Evolutionary conservation across 2,113 vertebrate species (phyloP), one percentile per base, ranked within the genome.

Genomic region (Mastomys coucha): DNA sequence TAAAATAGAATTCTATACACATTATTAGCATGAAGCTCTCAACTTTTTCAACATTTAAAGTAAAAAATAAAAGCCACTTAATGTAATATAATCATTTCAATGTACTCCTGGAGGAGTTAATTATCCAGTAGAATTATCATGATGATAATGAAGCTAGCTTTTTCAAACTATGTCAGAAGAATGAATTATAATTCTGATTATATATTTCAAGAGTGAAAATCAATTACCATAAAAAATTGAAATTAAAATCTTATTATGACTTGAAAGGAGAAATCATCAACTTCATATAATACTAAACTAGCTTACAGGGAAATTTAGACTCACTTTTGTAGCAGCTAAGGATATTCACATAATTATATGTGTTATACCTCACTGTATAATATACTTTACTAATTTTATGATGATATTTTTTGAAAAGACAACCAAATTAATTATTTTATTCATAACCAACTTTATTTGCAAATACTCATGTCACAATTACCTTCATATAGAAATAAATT

Each of bases 131-230:
- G 17, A 16, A 28, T 3, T 75, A 77, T 77, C 28, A 88, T 63
- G 82, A 72, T 49, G 10, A 39, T 78, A 84, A 65, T 24, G 73
- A 65, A 84, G 20, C 73, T 51, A 93, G 45, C 1, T 65, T 95
- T 94, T 72, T n/a, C 91, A 49, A 73, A 73, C 14, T 28, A 80
- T 72, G 20, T 88, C 60, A 39, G 39, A 92, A 92, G 33, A 24
- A 86, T 67, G 19, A 60, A 80, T 53, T 86, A 76, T n/a, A 92
- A 84, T 89, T 75, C 28, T 72, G 45, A 78, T 78, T 85, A 73
- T 28, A 72, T 87, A 69, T 60, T 28, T 51, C 31, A 49, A 67
- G 11, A 69, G 67, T 73, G 53, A 86, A 93, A 81, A 56, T 86
- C 51, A 69, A 39, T 53, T 60, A 77, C 53, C 24, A 73, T 11